A percentile compares a stretch with the other conserved stretches of the same genome.
Conservation (phyloP, 35 echinoderm and acorn worm species). For the Stichopus chloronotus region DNA sequence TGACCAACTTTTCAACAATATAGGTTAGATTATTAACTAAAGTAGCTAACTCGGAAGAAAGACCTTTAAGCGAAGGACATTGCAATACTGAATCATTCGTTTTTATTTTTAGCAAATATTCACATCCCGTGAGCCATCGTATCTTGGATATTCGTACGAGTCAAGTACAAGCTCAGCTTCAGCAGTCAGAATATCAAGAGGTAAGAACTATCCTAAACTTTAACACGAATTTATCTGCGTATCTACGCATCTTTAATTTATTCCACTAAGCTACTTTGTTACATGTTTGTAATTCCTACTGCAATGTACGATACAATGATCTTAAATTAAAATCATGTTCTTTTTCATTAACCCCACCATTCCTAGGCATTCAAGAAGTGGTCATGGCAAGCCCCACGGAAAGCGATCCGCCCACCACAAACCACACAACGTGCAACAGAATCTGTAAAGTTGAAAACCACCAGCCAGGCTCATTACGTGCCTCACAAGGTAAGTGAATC, state of each 20-base stretch:
- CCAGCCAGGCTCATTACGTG: conserved; percentile 72
- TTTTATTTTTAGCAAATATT: conserved; percentile 5
- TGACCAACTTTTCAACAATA: too few relatives aligned
- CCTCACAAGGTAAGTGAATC: conserved; percentile 70
- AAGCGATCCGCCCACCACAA: conserved; percentile 61
- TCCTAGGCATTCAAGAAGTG: conserved; percentile 73
- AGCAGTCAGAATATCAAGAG: conserved; percentile 75
- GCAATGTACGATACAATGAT: too few relatives aligned
- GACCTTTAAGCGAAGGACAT: too few relatives aligned
- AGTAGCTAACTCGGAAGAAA: too few relatives aligned
- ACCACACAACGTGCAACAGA: background rate
- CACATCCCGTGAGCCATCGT: conserved; percentile 39
- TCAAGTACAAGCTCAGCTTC: conserved; percentile 60
- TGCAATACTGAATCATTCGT: too few relatives aligned
- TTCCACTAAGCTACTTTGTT: too few relatives aligned
- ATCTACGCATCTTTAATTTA: too few relatives aligned
- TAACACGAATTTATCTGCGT: too few relatives aligned
- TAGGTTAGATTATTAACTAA: too few relatives aligned
- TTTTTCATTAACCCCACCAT: background rate
- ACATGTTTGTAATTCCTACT: background rate
- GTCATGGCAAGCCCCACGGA: conserved; percentile 75
- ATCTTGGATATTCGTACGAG: conserved; percentile 59
- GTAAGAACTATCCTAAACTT: conserved; percentile 32
- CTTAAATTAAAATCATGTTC: too few relatives aligned
- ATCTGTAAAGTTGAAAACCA: conserved; percentile 48